Base-by-base conservation (phyloP, 1,140 invertebrate genomes). In the Gryon sp. region DNA sequence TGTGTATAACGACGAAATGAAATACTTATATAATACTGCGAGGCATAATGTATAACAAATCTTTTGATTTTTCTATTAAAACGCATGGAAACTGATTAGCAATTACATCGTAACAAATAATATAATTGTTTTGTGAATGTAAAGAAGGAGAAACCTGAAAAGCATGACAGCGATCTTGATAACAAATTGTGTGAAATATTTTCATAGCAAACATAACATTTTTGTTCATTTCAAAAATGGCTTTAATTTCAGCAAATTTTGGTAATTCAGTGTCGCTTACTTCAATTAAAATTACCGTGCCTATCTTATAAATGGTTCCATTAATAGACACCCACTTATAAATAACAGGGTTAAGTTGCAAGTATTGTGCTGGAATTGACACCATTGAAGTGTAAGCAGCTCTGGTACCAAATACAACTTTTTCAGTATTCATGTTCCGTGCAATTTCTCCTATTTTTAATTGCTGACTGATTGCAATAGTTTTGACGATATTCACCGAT, bases 391-490 rank as follows among this genome's bases (percentile, higher is more conserved):
- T n/a, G n/a, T n/a, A n/a, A n/a, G n/a, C n/a, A 24, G 15, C n/a
- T 38, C 4, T 50, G 9, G 46, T 32, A 8, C 46, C 45, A 30
- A 19, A 41, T 15, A 14, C 16, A 28, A 30, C 14, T 48, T 48
- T 48, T 2, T 48, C 15, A 48, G 28, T 34, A 1, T 22, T 28
- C 24, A 48, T 30, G 30, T 48, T 48, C 3, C n/a, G 45, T 30
- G 45, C 24, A 26, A 18, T 48, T 15, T 48, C 45, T 28, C 3
- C 45, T 48, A 74, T 74, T 57, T 59, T 52, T 16, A 65, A 50
- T n/a, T 50, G 6, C 50, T 69, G 63, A n/a, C 46, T 50, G 1
- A 63, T 38, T 38, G 55, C 48, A 24, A 76, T 76, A n/a, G 53
- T 45, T 52, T 50, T 50, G 40, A 53, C 19, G 2, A 70, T 12